These are phyloP conservation scores for Sialia sialis DNA, from an alignment of 2,113 vertebrate species.

Conservation along the genomic window DNA sequence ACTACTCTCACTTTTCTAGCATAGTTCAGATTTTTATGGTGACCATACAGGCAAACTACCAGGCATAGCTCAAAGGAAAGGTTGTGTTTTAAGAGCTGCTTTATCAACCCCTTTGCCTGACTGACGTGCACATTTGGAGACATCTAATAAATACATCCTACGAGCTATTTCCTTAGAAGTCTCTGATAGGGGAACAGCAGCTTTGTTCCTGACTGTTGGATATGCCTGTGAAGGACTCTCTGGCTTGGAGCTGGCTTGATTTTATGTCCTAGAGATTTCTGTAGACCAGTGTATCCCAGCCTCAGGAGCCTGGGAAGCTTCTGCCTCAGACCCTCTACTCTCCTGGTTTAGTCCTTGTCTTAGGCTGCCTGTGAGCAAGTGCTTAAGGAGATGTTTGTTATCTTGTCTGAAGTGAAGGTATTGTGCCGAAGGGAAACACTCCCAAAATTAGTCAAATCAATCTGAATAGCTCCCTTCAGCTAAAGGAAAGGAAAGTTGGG, in stretches of 20 bases:
- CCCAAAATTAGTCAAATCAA: not conserved
- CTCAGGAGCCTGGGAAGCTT: not conserved
- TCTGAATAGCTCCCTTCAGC: not conserved
- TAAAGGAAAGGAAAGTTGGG: not conserved
- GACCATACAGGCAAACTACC: not conserved
- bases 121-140: not conserved
- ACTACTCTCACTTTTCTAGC: not conserved
- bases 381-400: not conserved
- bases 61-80: not conserved
- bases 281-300: not conserved
- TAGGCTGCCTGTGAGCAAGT: not conserved
- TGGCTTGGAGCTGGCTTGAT: not conserved
- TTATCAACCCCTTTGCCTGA: not conserved
- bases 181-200: not conserved
- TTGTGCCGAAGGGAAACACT: not conserved
- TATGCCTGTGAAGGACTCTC: not conserved
- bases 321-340: not conserved
- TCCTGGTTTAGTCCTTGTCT: not conserved
- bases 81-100: not conserved
- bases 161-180: not conserved
- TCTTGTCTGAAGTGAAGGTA: not conserved
- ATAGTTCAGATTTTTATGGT: not conserved
- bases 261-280: not conserved
- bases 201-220: not conserved
- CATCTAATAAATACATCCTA: not conserved